Percentiles rank a stretch among this genome's conserved stretches.
Conservation (phyloP, 2,113 vertebrate species). For the Corythornis cristatus region DNA sequence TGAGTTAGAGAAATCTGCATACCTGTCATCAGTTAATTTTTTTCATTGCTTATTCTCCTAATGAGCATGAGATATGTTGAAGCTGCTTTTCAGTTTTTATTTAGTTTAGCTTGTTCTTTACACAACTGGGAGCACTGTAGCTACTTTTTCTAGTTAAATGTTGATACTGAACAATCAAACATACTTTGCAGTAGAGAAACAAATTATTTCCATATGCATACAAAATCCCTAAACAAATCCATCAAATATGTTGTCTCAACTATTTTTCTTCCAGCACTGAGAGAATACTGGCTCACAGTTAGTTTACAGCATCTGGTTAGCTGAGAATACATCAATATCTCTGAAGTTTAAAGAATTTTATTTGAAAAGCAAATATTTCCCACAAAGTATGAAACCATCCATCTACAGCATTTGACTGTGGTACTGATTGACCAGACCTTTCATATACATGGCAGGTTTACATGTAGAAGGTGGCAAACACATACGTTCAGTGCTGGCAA, state of each 20-base stretch:
- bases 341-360: neutral
- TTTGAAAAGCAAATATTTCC: constrained; percentile 38
- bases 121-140: constrained; percentile 54
- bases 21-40: constrained; percentile 60
- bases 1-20: constrained; percentile 28
- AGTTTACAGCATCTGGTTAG: constrained; percentile 47
- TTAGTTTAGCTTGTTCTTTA: constrained; percentile 52
- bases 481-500: neutral
- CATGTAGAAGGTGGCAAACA: neutral
- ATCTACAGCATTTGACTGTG: neutral
- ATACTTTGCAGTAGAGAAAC: constrained; percentile 57
- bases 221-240: constrained; percentile 70
- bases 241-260: constrained; percentile 55
- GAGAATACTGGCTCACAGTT: constrained; percentile 38
- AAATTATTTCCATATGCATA: constrained; percentile 70
- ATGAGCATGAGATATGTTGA: constrained; percentile 31
- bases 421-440: neutral
- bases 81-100: constrained; percentile 57
- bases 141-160: constrained; percentile 69
- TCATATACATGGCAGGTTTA: neutral
- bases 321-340: constrained; percentile 25
- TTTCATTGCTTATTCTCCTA: constrained; percentile 27
- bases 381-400: neutral
- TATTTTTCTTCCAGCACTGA: constrained; percentile 51
- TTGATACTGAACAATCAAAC: constrained; percentile 64